Evolutionary conservation across 2,113 vertebrate species (phyloP), one percentile per base, ranked within the genome.

Genomic region (Psettodes erumei): DNA sequence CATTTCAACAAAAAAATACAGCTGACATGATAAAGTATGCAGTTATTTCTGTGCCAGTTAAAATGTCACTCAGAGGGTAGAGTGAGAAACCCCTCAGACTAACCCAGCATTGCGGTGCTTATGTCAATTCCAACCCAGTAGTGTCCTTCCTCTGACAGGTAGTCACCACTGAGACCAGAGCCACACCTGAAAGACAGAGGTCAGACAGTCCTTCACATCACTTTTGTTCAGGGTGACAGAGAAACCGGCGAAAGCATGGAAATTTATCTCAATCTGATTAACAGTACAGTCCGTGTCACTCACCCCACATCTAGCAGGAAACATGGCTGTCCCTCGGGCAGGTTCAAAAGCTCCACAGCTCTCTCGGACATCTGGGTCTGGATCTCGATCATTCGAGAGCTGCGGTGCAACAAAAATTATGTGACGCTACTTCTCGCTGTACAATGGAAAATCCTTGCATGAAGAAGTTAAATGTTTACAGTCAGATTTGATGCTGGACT

Each of bases 91-190:
- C n/a, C n/a, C n/a, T 62, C 16, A 54, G 3, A 88, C 96, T 90
- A 65, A 99, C 98, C 96, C 71, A 99, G 84, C 98, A 99, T 99
- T 67, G 97, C 96, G 0, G 93, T 83, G 84, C 98, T 99, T 91
- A 99, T 98, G 89, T 99, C 98, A 2, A 99, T 75, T 51, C 98
- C 98, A 3, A 99, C 93, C 98, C 98, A 99, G 58, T 90, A 92
- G 88, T 99, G 97, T 1, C 98, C 97, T 38, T 96, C 94, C 1
- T 97, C 94, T 0, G 98, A 93, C 59, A 99, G 93, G 75, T 93
- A 93, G 88, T 98, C 96, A 43, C 98, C 98, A 21, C 98, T 99
- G 82, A 99, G 93, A 11, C 98, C 98, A 8, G 98, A 97, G 25
- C 98, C 98, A 1, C 98, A 99, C 66, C 98, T 99, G 55, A 23